Evolutionary conservation across 2,888 invertebrate genomes (phyloP).

Genomic region (Clivina fossor): DNA sequence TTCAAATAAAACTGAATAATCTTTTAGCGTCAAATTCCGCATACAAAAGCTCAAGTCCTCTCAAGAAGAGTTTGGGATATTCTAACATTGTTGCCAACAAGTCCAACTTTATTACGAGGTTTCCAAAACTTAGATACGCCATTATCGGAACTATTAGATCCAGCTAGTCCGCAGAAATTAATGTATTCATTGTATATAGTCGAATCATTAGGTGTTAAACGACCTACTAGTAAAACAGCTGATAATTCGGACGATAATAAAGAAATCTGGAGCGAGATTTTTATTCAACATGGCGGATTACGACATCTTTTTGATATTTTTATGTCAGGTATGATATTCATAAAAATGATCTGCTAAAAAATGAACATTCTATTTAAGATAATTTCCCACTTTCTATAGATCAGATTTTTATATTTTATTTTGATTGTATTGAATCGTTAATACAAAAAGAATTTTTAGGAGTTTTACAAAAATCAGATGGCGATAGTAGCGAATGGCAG

Average conservation of each 20-base stretch:
- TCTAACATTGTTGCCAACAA: conserved; percentile 86
- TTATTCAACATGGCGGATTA: conserved; percentile 85
- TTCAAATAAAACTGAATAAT: too few species aligned
- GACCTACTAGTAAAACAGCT: conserved; percentile 37
- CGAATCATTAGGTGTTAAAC: conserved; percentile 64
- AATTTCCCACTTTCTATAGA: conserved; percentile 5
- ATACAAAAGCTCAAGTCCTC: conserved; percentile 85
- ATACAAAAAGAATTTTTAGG: conserved; percentile 52
- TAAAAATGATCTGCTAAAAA: background rate
- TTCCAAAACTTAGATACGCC: conserved; percentile 77
- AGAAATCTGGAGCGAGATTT: conserved; percentile 71
- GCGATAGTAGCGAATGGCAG: conserved; percentile 87
- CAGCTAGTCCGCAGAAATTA: conserved; percentile 87
- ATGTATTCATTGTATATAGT: conserved; percentile 95
- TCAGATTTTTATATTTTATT: conserved; percentile 26
- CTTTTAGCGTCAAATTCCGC: conserved; percentile 67
- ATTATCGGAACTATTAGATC: conserved; percentile 77
- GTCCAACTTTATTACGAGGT: conserved; percentile 79
- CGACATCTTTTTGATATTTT: conserved; percentile 89
- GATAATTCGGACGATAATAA: conserved; percentile 41
- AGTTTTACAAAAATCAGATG: conserved; percentile 69
- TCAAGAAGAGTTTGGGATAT: conserved; percentile 95
- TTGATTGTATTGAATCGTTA: conserved; percentile 32
- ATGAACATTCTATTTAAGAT: too few species aligned
- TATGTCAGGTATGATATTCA: conserved; percentile 70